Percentiles rank a stretch among this genome's conserved stretches.
phyloP scores from a whole-genome alignment of 2,888 invertebrate genomes.

The Leucozona laternaria region DNA sequence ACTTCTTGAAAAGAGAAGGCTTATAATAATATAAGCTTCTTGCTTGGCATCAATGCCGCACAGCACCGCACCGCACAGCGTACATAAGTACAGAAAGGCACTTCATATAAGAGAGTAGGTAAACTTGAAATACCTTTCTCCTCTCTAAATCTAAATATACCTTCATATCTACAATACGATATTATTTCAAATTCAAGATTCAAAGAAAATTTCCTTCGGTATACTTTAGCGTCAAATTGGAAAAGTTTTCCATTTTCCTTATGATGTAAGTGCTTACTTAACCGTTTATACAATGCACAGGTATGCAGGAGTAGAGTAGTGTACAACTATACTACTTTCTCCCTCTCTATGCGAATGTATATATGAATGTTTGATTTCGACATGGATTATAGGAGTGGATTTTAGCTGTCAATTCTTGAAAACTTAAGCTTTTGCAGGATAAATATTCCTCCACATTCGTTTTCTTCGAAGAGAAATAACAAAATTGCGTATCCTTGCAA shows the following conservation, averaged over 20 bases:
- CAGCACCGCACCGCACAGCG: background rate
- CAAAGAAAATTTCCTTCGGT: constrained; percentile 62
- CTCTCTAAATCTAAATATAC: background rate
- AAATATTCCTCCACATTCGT: background rate
- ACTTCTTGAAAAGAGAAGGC: constrained; percentile 12
- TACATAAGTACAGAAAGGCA: background rate
- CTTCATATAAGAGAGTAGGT: background rate
- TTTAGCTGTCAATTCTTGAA: constrained; percentile 4
- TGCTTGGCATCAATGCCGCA: constrained; percentile 14
- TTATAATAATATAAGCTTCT: constrained; percentile 11
- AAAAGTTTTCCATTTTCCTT: constrained; percentile 73
- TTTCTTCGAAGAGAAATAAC: background rate
- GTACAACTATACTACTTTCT: background rate
- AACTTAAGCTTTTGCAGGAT: background rate
- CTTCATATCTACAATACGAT: constrained; percentile 47
- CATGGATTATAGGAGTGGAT: constrained; percentile 6
- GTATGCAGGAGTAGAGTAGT: background rate
- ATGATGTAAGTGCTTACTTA: constrained; percentile 64
- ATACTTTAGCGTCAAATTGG: constrained; percentile 70
- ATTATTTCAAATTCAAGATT: constrained; percentile 69
- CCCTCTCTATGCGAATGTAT: background rate
- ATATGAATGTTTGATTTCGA: background rate
- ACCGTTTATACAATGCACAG: constrained; percentile 37
- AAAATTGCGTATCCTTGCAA: background rate
- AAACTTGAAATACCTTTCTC: constrained; percentile 18